phyloP scores from a whole-genome alignment of 2,888 invertebrate genomes.

The Chloroclystis v-ata region DNA sequence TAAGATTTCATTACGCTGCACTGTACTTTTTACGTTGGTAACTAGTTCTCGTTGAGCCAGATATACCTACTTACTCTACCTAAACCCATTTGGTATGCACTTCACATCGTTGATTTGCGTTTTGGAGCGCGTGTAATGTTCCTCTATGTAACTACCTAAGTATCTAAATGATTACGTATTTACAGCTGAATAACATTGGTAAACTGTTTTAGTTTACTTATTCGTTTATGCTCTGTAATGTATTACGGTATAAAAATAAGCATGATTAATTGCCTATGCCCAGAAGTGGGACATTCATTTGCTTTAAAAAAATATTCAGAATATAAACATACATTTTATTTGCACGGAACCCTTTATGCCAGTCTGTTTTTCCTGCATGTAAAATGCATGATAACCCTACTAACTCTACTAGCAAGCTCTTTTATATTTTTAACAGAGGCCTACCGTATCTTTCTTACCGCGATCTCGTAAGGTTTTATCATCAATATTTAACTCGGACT shows the following conservation, averaged over 20 bases:
- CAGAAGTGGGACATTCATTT: too few species aligned
- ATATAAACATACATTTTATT: too few species aligned
- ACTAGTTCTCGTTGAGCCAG: neutral
- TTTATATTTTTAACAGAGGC: neutral
- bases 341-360: too few species aligned
- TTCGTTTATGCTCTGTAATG: too few species aligned
- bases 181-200: too few species aligned
- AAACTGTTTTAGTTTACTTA: too few species aligned
- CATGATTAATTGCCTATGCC: too few species aligned
- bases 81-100: conserved; percentile 30
- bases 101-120: conserved; percentile 30
- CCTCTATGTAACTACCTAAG: conserved; percentile 25
- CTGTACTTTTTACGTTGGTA: neutral
- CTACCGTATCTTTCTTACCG: neutral
- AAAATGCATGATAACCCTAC: neutral
- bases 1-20: too few species aligned
- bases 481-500: conserved; percentile 16
- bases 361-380: neutral
- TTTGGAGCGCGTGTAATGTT: conserved; percentile 30
- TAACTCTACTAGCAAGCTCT: too few species aligned
- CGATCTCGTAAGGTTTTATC: neutral
- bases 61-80: conserved; percentile 6
- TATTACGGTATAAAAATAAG: too few species aligned
- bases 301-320: too few species aligned
- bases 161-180: too few species aligned